These are phyloP conservation scores for Heliconius charithonia DNA, from an alignment of 2,888 invertebrate genomes.

Conservation along the genomic window DNA sequence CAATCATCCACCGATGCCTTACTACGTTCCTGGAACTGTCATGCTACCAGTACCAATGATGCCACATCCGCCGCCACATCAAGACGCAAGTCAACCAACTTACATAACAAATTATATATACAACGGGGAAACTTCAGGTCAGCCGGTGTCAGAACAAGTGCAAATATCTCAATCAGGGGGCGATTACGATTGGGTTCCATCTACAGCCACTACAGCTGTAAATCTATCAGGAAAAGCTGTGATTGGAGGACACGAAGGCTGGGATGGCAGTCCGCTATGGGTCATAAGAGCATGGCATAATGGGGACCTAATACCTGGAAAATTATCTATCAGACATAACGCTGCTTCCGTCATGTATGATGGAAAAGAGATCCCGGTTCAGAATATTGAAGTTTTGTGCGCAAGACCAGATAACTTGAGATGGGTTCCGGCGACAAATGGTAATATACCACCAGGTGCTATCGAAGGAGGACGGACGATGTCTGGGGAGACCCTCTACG, in stretches of 20 bases:
- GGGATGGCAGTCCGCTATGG: conserved; percentile 80
- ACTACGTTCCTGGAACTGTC: conserved; percentile 69
- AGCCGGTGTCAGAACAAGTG: conserved; percentile 54
- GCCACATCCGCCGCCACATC: conserved; percentile 51
- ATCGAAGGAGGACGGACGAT: conserved; percentile 80
- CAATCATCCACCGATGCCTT: conserved; percentile 51
- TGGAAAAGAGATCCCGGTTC: conserved; percentile 74
- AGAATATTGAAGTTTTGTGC: conserved; percentile 76
- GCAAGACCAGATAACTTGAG: conserved; percentile 67
- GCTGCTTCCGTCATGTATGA: conserved; percentile 70
- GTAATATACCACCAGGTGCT: conserved; percentile 81
- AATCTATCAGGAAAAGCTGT: conserved; percentile 71
- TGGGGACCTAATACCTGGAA: conserved; percentile 78
- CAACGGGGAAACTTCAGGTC: conserved; percentile 64
- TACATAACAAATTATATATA: conserved; percentile 78
- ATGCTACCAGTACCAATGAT: conserved; percentile 68
- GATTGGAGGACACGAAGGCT: conserved; percentile 77
- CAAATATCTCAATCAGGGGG: conserved; percentile 69
- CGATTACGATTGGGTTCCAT: conserved; percentile 75
- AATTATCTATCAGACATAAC: conserved; percentile 74
- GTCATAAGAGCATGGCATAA: conserved; percentile 76
- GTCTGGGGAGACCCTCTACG: conserved; percentile 78
- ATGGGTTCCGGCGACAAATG: conserved; percentile 83
- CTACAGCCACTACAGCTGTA: conserved; percentile 67
- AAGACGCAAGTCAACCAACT: conserved; percentile 58